Conservation (phyloP, 2,113 vertebrate species). For the Morone saxatilis region DNA sequence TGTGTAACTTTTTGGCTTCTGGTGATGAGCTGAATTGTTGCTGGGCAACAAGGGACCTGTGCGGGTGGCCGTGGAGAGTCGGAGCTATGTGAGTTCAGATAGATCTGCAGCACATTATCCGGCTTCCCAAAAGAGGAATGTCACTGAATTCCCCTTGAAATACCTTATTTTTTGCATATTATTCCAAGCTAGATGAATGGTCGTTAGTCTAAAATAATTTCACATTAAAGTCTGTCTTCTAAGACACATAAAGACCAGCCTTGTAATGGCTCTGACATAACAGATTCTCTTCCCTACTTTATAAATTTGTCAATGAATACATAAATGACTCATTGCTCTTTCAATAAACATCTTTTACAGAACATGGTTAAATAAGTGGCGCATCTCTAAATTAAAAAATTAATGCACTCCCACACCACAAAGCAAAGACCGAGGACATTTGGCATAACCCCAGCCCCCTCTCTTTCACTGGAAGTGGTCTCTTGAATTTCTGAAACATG, state of each 20-base stretch:
- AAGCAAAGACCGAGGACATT: conserved; percentile 37
- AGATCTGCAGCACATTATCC: conserved; percentile 45
- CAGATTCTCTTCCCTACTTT: conserved; percentile 29
- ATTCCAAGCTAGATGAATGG: conserved; percentile 22
- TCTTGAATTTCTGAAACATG: conserved; percentile 62
- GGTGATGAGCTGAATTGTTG: conserved; percentile 79
- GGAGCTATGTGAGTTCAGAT: conserved; percentile 51
- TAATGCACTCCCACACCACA: conserved; percentile 31
- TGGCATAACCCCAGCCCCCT: conserved; percentile 43
- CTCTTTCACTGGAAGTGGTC: conserved; percentile 52
- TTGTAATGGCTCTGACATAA: conserved; percentile 32
- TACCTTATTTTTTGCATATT: conserved; percentile 3
- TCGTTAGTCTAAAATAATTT: conserved; percentile 20
- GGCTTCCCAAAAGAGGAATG: conserved; percentile 42
- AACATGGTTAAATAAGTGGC: conserved; percentile 18
- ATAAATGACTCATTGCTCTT: conserved; percentile 39
- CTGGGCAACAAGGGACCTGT: conserved; percentile 83
- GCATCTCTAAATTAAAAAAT: conserved; percentile 46
- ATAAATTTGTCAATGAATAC: conserved; percentile 43
- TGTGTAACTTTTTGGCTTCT: conserved; percentile 75
- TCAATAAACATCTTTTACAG: conserved; percentile 29
- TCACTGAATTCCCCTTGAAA: conserved; percentile 27
- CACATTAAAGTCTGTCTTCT: conserved; percentile 9
- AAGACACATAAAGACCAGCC: background rate
- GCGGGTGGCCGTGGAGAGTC: conserved; percentile 66